Conservation (phyloP, 2,797 vertebrate species). For the Peromyscus melanophrys region DNA sequence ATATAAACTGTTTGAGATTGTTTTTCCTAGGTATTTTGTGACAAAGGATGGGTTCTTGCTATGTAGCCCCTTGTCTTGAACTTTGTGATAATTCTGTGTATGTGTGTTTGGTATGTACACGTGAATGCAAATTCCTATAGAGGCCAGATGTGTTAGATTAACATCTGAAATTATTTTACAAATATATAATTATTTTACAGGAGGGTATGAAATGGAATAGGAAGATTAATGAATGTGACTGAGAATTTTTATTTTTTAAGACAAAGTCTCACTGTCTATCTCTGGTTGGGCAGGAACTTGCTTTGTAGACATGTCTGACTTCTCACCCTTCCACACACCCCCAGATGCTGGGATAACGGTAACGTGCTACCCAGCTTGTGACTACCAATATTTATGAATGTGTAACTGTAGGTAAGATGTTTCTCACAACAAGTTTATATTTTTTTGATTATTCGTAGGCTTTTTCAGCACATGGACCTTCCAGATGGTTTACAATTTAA, state of each 20-base stretch:
- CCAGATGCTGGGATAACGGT: not conserved
- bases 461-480: constrained; percentile 53
- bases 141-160: not conserved
- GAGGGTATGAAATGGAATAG: not conserved
- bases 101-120: not conserved
- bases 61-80: not conserved
- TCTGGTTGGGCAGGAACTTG: not conserved
- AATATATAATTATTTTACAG: constrained; percentile 18
- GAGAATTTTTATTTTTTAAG: constrained; percentile 13
- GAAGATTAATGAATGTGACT: constrained; percentile 57
- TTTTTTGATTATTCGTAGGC: constrained; percentile 10
- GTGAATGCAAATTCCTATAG: not conserved
- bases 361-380: not conserved
- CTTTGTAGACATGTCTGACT: not conserved
- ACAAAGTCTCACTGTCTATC: not conserved
- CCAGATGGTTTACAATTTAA: constrained; percentile 2
- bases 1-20: not conserved
- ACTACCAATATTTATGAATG: not conserved
- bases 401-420: not conserved
- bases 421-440: not conserved
- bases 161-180: not conserved
- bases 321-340: not conserved
- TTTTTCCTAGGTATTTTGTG: constrained; percentile 17
- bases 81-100: not conserved
- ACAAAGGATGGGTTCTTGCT: not conserved